These are phyloP conservation scores for Vanessa cardui DNA, from an alignment of 2,888 invertebrate genomes.

Conservation along the genomic window DNA sequence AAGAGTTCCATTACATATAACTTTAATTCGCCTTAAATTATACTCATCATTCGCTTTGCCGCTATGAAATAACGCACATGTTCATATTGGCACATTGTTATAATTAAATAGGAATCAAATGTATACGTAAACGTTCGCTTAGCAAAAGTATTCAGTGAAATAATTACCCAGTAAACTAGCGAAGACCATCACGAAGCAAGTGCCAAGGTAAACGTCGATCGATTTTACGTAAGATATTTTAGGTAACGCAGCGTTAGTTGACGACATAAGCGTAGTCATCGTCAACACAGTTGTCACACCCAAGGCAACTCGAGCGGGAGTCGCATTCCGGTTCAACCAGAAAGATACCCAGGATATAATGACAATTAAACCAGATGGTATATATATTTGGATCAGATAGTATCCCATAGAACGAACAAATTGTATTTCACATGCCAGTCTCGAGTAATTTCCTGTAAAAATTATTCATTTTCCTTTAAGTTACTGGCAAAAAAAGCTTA, in stretches of 20 bases:
- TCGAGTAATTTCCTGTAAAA: slow-evolving; percentile 95
- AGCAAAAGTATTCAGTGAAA: slow-evolving; percentile 45
- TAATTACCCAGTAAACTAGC: slow-evolving; percentile 95
- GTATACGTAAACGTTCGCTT: no score
- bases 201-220: slow-evolving; percentile 98
- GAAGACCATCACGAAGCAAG: slow-evolving; percentile 99
- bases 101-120: not conserved
- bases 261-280: slow-evolving; percentile 98
- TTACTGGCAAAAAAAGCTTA: not conserved
- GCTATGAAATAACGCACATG: no score
- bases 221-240: slow-evolving; percentile 99
- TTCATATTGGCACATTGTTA: no score
- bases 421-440: slow-evolving; percentile 97
- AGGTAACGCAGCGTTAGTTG: slow-evolving; percentile 97
- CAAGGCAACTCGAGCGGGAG: slow-evolving; percentile 95
- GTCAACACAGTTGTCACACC: slow-evolving; percentile 98
- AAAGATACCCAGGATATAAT: slow-evolving; percentile 99
- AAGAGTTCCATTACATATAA: slow-evolving; percentile 11
- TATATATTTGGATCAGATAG: slow-evolving; percentile 99
- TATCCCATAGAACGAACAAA: slow-evolving; percentile 99
- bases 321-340: slow-evolving; percentile 97
- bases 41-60: slow-evolving; percentile 41
- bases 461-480: slow-evolving; percentile 5
- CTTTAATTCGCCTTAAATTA: slow-evolving; percentile 18
- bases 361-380: slow-evolving; percentile 98